A percentile compares a stretch with the other conserved stretches of the same genome.
These are phyloP conservation scores for Craterocephalus amniculus DNA, from an alignment of 2,797 vertebrate species.

Conservation along the genomic window DNA sequence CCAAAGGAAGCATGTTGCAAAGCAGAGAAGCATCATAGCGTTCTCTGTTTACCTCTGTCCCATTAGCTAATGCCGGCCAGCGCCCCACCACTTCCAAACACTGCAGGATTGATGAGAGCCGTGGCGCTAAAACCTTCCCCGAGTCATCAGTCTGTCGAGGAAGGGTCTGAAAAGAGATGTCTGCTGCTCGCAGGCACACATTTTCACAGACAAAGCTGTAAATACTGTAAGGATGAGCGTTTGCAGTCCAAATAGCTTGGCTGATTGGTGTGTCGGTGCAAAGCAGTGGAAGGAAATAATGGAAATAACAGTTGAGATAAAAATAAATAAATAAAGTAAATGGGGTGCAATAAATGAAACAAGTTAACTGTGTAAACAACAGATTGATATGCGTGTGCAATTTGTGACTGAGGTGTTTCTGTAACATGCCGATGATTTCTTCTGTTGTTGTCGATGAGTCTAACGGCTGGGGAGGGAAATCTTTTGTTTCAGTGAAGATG, in stretches of 20 bases:
- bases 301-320: not conserved
- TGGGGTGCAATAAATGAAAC: not conserved
- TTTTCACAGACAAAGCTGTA: constrained; percentile 6
- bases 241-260: not conserved
- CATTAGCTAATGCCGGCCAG: constrained; percentile 74
- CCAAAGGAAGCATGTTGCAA: constrained; percentile 10
- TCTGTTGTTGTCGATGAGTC: not conserved
- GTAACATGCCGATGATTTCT: not conserved
- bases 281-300: not conserved
- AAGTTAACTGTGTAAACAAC: too few relatives aligned
- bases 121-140: constrained; percentile 80
- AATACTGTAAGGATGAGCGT: not conserved
- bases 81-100: constrained; percentile 81
- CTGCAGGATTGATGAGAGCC: constrained; percentile 79
- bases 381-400: not conserved
- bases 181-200: constrained; percentile 39
- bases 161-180: constrained; percentile 48
- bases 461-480: too few relatives aligned
- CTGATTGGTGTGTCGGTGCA: not conserved
- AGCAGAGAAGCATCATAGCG: constrained; percentile 46
- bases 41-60: constrained; percentile 77
- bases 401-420: not conserved
- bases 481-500: not conserved
- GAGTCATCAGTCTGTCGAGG: constrained; percentile 68
- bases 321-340: not conserved